Evolutionary conservation across 2,113 vertebrate species (phyloP).

Genomic region (Oxyruncus cristatus): DNA sequence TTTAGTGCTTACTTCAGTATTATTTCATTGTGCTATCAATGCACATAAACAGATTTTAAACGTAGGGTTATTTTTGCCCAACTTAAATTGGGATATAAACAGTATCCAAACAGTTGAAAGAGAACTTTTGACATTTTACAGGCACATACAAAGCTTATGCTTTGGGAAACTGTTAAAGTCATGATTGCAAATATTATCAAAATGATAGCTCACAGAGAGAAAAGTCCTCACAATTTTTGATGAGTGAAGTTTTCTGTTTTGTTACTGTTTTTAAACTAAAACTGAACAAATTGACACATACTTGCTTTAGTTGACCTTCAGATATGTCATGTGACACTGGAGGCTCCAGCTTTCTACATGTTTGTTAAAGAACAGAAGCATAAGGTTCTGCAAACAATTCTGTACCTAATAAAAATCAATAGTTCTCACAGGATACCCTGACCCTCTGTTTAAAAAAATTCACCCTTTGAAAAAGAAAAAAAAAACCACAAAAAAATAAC

Average conservation of each 20-base stretch:
- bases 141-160: neutral
- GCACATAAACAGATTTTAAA: neutral
- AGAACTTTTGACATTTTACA: neutral
- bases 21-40: neutral
- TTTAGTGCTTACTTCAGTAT: neutral
- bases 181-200: neutral
- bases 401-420: slow-evolving; percentile 42
- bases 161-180: neutral
- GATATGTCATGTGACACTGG: neutral
- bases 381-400: slow-evolving; percentile 36
- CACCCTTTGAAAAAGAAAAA: neutral
- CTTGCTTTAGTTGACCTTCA: slow-evolving; percentile 12
- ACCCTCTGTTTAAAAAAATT: neutral
- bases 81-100: neutral
- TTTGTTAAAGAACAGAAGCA: neutral
- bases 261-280: neutral
- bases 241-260: neutral
- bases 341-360: neutral
- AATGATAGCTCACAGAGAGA: neutral
- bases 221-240: neutral
- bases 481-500: neutral
- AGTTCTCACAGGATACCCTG: neutral
- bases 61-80: neutral
- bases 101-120: neutral
- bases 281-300: neutral